Base-by-base conservation (phyloP, 2,888 invertebrate genomes). In the Tribolium freemani region DNA sequence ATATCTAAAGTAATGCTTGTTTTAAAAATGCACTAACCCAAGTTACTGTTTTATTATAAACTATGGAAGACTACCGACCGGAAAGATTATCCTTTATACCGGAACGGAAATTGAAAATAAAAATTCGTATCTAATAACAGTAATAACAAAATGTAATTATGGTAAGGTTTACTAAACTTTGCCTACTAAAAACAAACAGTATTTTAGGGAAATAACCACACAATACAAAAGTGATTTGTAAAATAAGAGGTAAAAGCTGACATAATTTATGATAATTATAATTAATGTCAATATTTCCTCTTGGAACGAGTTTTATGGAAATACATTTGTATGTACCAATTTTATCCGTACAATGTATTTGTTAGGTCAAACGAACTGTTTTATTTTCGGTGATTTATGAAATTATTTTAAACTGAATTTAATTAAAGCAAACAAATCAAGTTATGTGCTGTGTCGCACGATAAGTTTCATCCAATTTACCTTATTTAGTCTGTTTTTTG, bases 21-120 rank as follows among this genome's bases (percentile, higher is more conserved):
- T 64, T 66, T 54, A 66, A 66, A 66, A 66, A 66, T 56, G 54
- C 66, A 56, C 51, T 66, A 66, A 66, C 21, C 44, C 45, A 44
- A 46, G 13, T 26, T 26, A 26, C 21, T 66, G 46, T 54, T 60
- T 53, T 66, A 46, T 45, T 26, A 56, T 26, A 66, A 56, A 66
- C 44, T 66, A 56, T 26, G 46, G 45, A 46, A 21, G 54, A 66
- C 54, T 56, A 66, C 56, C 46, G 54, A 66, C 56, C 20, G 56
- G 56, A 66, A 66, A 56, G 66, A 54, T 66, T 66, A 66, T 46
- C 44, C 11, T 13, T 44, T 66, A 53, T 53, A 56, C 54, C 11
- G 13, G 11, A 61, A 38, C 1, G 56, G 8, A 44, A 46, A 38
- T 48, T 5, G 56, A 11, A 31, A 30, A 30, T 16, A 21, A 46